A percentile compares a stretch with the other conserved stretches of the same genome.
Conservation (phyloP, 2,888 invertebrate genomes). For the Griposia aprilina region DNA sequence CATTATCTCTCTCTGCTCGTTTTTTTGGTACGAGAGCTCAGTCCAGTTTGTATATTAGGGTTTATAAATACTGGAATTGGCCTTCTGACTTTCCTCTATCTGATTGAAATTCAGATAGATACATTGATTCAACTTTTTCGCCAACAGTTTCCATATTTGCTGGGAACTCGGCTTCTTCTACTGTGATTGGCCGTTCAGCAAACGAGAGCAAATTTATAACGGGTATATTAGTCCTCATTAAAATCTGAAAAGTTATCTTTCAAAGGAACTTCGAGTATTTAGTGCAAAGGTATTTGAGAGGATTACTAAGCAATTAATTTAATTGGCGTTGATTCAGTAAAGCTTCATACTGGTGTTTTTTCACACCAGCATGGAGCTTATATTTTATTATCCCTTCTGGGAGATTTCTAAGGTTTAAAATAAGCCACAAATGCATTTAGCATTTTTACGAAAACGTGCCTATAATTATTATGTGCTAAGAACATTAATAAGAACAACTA, state of each 20-base stretch:
- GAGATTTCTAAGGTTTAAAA: background rate
- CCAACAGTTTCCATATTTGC: too few relatives aligned
- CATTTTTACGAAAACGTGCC: background rate
- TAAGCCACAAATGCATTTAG: background rate
- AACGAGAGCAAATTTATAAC: background rate
- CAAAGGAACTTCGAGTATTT: slow-evolving; percentile 24
- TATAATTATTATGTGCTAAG: background rate
- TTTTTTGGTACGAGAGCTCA: too few relatives aligned
- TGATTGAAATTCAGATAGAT: background rate
- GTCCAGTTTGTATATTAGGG: too few relatives aligned
- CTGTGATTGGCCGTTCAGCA: background rate
- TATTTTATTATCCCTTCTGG: background rate
- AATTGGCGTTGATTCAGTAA: background rate
- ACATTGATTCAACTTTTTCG: background rate
- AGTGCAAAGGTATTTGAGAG: slow-evolving; percentile 1
- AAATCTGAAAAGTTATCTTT: slow-evolving; percentile 27
- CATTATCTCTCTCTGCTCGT: too few relatives aligned
- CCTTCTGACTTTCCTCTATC: background rate
- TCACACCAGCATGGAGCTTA: too few relatives aligned
- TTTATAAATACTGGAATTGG: background rate
- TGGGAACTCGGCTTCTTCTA: background rate
- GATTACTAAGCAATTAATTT: background rate
- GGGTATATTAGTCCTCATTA: background rate
- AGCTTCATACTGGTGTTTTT: background rate
- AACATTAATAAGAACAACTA: slow-evolving; percentile 11